Base-by-base conservation (phyloP, 2,888 invertebrate species). In the Zhengitettix transpicula region DNA sequence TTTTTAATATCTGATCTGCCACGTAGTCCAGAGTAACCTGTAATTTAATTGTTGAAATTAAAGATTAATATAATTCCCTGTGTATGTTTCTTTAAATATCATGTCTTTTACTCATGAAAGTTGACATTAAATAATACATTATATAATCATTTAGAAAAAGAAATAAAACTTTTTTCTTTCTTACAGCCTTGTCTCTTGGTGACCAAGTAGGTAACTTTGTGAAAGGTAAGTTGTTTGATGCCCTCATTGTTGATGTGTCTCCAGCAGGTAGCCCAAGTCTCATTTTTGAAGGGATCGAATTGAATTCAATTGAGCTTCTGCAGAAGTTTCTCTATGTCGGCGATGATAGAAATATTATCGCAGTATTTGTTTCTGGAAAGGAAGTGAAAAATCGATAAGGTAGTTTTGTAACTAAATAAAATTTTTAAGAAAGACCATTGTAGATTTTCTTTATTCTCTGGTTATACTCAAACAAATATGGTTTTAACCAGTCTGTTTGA, bases 161-260 rank as follows among this genome's bases (percentile, higher is more conserved):
- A n/a, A 53, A 54, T 11, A 28, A 57, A 28, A 12, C 51, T 52
- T 28, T 47, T 11, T 16, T 15, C 63, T 62, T 60, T 62, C 55
- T 74, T 76, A 58, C 77, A 87, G 93, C 89, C 40, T 75, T 94
- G 52, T 78, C 81, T 2, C 69, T 93, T 64, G 84, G 83, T n/a
- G 71, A 84, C 52, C 75, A 80, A 67, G 82, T 88, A 57, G 94
- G 94, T 15, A 91, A 84, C 73, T 89, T 95, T 67, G 75, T 78
- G 65, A 71, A 81, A 9, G 90, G 89, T 17, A 93, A 94, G 71
- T 83, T 89, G 60, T 92, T 95, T 67, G 95, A 95, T 75, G 93
- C 92, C 0, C 73, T 95, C 0, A 67, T 91, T 1, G 74, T 94
- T 42, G 85, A 91, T 67, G 76, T 84, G n/a, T 62, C 65, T 41